These are phyloP conservation scores for Typhlomys cinereus DNA, from an alignment of 2,113 vertebrate species.

Conservation along the genomic window DNA sequence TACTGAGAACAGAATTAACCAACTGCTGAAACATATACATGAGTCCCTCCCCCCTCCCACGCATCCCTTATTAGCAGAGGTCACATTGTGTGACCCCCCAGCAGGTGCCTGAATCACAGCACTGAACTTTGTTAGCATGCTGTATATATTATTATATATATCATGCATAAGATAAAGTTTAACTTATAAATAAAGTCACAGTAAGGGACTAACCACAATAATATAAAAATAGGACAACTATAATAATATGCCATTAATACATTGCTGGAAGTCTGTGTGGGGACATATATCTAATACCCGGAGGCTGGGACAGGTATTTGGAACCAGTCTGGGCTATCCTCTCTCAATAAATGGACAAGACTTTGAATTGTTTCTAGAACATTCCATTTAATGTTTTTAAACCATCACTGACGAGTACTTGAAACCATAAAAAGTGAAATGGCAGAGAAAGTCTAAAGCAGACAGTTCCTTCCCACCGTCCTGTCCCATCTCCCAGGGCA, in stretches of 20 bases:
- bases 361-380: not conserved
- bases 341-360: not conserved
- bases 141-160: not conserved
- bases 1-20: not conserved
- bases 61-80: too few species aligned
- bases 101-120: not conserved
- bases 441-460: not conserved
- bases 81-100: not conserved
- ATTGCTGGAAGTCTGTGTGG: too few species aligned
- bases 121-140: not conserved
- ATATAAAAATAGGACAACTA: not conserved
- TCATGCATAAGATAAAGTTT: not conserved
- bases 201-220: not conserved
- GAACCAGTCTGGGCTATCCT: not conserved
- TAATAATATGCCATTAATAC: not conserved
- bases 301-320: not conserved
- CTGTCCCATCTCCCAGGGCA: fast-evolving
- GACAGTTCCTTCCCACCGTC: not conserved
- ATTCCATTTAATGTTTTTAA: not conserved
- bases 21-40: too few species aligned
- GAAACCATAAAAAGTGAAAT: not conserved
- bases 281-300: not conserved
- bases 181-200: not conserved
- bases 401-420: not conserved
- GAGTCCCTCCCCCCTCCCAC: too few species aligned